These are phyloP conservation scores for Chrysotoxum bicinctum DNA, from an alignment of 2,888 invertebrate species.

Conservation along the genomic window DNA sequence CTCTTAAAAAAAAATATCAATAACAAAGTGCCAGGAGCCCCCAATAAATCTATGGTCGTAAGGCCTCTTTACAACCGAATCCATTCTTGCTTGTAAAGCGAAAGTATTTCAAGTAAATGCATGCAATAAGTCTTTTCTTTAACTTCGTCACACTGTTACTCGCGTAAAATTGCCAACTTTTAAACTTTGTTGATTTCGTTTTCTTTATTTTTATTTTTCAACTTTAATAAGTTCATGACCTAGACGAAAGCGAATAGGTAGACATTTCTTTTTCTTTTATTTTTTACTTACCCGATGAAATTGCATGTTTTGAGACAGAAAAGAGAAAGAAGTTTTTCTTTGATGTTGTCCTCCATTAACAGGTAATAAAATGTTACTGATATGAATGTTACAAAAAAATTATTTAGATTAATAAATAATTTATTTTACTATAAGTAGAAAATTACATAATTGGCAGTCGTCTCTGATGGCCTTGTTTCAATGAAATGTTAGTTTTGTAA, in stretches of 20 bases:
- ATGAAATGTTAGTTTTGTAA: too few relatives aligned
- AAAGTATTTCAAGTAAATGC: slow-evolving; percentile 33
- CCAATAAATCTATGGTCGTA: background rate
- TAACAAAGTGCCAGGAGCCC: background rate
- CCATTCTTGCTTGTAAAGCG: background rate
- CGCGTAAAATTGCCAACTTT: background rate
- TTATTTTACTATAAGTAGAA: too few relatives aligned
- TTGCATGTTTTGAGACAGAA: background rate
- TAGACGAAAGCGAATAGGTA: background rate
- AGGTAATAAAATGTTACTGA: too few relatives aligned
- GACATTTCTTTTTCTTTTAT: background rate
- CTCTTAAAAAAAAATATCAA: too few relatives aligned
- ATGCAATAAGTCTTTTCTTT: slow-evolving; percentile 29
- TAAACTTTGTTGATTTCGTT: slow-evolving; percentile 1
- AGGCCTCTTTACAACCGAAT: background rate
- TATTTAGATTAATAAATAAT: too few relatives aligned
- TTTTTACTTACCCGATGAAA: background rate
- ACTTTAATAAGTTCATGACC: background rate
- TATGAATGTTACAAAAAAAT: too few relatives aligned
- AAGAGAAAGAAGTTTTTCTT: background rate
- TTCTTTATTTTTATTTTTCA: slow-evolving; percentile 3
- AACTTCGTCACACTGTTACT: slow-evolving; percentile 44
- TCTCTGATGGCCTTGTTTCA: too few relatives aligned
- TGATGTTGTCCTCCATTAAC: background rate
- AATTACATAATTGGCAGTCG: too few relatives aligned